Percentiles rank a stretch among this genome's conserved stretches.
phyloP scores from a whole-genome alignment of 2,797 vertebrate genomes.

The Aselliscus stoliczkanus region DNA sequence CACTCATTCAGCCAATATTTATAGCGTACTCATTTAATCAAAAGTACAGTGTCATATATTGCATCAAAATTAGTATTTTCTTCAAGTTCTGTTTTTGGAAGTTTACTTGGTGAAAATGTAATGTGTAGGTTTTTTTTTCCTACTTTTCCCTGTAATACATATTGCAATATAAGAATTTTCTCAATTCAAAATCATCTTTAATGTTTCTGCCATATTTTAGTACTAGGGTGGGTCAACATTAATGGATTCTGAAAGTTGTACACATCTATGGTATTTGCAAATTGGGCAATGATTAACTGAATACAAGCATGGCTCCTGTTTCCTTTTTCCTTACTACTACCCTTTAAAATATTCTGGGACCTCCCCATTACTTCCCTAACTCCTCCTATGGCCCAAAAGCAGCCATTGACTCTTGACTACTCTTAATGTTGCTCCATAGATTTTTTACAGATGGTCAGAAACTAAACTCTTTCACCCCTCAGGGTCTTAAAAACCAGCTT shows the following conservation, averaged over 20 bases:
- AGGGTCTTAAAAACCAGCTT: not conserved
- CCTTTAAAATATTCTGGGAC: not conserved
- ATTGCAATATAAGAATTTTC: not conserved
- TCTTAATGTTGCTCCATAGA: not conserved
- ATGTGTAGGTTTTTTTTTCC: not conserved
- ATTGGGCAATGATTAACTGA: not conserved
- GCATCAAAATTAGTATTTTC: not conserved
- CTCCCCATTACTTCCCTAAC: not conserved
- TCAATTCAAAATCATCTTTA: not conserved
- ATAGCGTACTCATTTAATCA: not conserved
- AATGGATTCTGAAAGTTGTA: not conserved
- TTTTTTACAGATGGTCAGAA: not conserved
- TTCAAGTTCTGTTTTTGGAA: not conserved
- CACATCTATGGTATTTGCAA: not conserved
- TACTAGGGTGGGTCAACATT: too few relatives aligned
- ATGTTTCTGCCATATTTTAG: not conserved
- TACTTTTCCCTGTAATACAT: not conserved
- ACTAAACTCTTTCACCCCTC: not conserved
- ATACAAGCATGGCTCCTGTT: not conserved
- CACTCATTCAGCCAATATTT: not conserved
- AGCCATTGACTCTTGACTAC: too few relatives aligned
- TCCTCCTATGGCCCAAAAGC: not conserved
- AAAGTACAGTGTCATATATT: not conserved
- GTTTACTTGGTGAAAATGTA: not conserved
- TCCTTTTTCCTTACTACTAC: not conserved